Percentiles rank a stretch among this genome's conserved stretches.
phyloP scores from a whole-genome alignment of 2,797 vertebrate species.

The Phataginus tetradactyla region DNA sequence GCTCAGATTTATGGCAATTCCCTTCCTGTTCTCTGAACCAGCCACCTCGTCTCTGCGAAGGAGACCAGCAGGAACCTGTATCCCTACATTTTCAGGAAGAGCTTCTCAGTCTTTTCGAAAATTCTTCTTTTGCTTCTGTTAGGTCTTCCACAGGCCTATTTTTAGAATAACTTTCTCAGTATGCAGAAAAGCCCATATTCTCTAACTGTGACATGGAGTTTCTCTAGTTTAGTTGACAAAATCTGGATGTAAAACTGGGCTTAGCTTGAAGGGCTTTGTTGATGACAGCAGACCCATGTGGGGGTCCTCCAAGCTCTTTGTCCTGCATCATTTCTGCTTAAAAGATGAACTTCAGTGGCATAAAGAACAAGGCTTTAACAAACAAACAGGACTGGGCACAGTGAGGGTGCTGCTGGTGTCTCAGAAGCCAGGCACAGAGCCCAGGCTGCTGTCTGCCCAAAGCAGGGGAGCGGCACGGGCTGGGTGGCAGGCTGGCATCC shows the following conservation, averaged over 20 bases:
- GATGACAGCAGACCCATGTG: not conserved
- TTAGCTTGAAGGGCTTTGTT: not conserved
- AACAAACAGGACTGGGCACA: not conserved
- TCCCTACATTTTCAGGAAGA: slow-evolving; percentile 35
- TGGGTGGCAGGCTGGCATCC: not conserved
- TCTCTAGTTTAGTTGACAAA: not conserved
- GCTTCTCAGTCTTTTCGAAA: slow-evolving; percentile 40
- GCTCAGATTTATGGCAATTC: slow-evolving; percentile 67
- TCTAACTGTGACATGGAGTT: slow-evolving; percentile 36
- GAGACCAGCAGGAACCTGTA: not conserved
- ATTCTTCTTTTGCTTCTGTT: slow-evolving; percentile 52
- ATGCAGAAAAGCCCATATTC: slow-evolving; percentile 48
- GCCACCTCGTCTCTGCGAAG: slow-evolving; percentile 41
- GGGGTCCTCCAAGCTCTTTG: not conserved
- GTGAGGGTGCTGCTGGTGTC: not conserved
- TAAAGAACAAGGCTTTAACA: not conserved
- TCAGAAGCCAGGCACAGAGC: not conserved
- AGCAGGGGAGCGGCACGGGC: not conserved
- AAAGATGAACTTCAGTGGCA: not conserved
- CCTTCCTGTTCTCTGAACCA: slow-evolving; percentile 64
- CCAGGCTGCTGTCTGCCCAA: not conserved
- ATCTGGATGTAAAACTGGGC: slow-evolving; percentile 14
- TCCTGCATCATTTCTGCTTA: not conserved
- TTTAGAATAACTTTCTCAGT: slow-evolving; percentile 69
- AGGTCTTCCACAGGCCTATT: slow-evolving; percentile 56